Percentiles rank a stretch among this genome's conserved stretches.
phyloP scores from a whole-genome alignment of 2,113 vertebrate species.

The Helogale parvula region DNA sequence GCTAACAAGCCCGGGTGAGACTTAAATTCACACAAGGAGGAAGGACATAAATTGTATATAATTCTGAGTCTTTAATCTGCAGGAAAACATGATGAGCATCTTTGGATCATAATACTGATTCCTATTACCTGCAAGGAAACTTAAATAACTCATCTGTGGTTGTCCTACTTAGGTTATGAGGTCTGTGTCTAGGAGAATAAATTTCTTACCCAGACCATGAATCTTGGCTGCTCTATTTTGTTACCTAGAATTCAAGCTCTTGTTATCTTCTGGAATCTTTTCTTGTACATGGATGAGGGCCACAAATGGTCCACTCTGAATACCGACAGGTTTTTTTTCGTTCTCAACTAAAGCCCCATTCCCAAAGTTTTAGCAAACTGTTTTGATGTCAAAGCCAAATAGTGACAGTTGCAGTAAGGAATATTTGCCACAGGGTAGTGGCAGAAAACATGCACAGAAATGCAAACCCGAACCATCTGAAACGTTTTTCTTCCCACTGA shows the following conservation, averaged over 20 bases:
- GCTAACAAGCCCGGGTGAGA: constrained; percentile 60
- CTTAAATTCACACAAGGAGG: constrained; percentile 40
- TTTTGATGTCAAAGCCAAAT: constrained; percentile 72
- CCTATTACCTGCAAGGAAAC: constrained; percentile 43
- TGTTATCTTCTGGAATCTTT: constrained; percentile 1
- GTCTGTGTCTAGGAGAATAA: not conserved
- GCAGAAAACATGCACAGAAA: constrained; percentile 74
- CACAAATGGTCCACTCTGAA: constrained; percentile 51
- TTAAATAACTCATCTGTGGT: constrained; percentile 46
- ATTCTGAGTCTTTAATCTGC: constrained; percentile 51
- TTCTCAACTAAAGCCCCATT: constrained; percentile 45
- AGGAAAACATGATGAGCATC: constrained; percentile 55
- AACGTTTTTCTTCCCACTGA: constrained; percentile 58
- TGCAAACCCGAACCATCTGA: constrained; percentile 61
- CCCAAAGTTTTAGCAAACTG: constrained; percentile 70
- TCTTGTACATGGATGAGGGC: constrained; percentile 59
- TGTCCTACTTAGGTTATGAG: constrained; percentile 46
- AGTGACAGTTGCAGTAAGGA: constrained; percentile 80
- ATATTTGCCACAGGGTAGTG: constrained; percentile 78
- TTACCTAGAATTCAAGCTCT: not conserved
- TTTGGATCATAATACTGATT: constrained; percentile 61
- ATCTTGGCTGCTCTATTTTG: not conserved
- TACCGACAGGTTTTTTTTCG: constrained; percentile 52
- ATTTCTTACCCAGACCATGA: not conserved
- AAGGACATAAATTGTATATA: constrained; percentile 17